Evolutionary conservation across 2,113 vertebrate species (phyloP), one percentile per base, ranked within the genome.

Genomic region (Equus przewalskii): DNA sequence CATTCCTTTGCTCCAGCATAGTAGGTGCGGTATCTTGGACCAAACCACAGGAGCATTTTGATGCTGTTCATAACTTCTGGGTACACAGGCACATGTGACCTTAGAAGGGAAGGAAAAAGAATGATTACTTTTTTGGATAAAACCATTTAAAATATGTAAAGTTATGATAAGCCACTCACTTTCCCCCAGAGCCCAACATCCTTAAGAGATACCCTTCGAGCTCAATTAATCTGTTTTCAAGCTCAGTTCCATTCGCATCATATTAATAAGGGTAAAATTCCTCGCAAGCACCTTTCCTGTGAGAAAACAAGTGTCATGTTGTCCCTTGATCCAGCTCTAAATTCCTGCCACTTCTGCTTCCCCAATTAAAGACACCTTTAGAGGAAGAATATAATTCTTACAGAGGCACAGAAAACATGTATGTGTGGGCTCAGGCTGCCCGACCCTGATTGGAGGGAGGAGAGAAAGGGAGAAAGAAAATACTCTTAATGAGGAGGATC

Each of bases 131-230:
- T 92, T 70, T 75, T 78, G 0, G 14, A 72, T 54, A 93, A 96
- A 88, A 83, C 26, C 75, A 62, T 18, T 41, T 95, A 82, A 94
- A 91, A 93, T 91, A 85, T 94, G 80, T 65, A 91, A 96, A 97
- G 30, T 91, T 79, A 69, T 86, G 82, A 81, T 73, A 91, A 89
- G n/a, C 67, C 4, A 76, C 26, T 2, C 36, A 76, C 24, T 64
- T 69, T 83, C 62, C 14, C 1, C 1, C 67, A 88, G 72, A 91
- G 21, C 51, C 49, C 21, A 7, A 16, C 14, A 41, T 54, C 67
- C 72, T 84, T 73, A 78, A 73, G 69, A 56, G 83, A 44, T 15
- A 86, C 49, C 56, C 82, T 26, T 10, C 0, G 12, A 67, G 18
- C n/a, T 85, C 67, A 64, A 3, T 89, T 62, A 41, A 58, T 89